Evolutionary conservation across 1,140 invertebrate species (phyloP).

Genomic region (Bacillus rossius): DNA sequence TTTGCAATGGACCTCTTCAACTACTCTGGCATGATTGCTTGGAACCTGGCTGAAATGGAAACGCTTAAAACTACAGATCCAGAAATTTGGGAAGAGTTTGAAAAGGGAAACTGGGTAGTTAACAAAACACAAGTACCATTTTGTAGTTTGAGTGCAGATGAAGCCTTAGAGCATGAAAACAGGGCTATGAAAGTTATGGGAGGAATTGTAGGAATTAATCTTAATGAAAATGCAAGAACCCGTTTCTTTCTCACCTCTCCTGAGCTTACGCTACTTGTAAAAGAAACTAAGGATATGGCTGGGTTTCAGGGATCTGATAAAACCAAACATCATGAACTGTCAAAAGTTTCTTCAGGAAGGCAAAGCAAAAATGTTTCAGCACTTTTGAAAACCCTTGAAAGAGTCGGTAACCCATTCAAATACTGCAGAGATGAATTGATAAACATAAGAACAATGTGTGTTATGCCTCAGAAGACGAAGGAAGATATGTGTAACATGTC

Average conservation of each 20-base stretch:
- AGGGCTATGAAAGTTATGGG: slow-evolving; percentile 3
- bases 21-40: slow-evolving; percentile 7
- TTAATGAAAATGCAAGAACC: slow-evolving; percentile 4
- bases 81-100: slow-evolving; percentile 1
- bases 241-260: slow-evolving; percentile 9
- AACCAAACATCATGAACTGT: slow-evolving; percentile 2
- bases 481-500: slow-evolving; percentile 6
- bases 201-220: neutral
- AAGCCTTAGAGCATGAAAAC: slow-evolving; percentile 9
- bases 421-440: slow-evolving; percentile 5
- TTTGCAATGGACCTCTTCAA: slow-evolving; percentile 3
- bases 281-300: neutral
- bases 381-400: neutral
- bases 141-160: slow-evolving; percentile 6
- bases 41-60: slow-evolving; percentile 6
- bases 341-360: neutral
- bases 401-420: slow-evolving; percentile 1
- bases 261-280: neutral
- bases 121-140: slow-evolving; percentile 4
- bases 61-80: neutral
- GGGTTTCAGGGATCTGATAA: neutral
- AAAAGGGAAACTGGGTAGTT: slow-evolving; percentile 3
- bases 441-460: neutral
- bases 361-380: slow-evolving; percentile 6
- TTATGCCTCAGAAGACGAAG: slow-evolving; percentile 3